Conservation (phyloP, 2,113 vertebrate genomes). For the Aldabrachelys gigantea region DNA sequence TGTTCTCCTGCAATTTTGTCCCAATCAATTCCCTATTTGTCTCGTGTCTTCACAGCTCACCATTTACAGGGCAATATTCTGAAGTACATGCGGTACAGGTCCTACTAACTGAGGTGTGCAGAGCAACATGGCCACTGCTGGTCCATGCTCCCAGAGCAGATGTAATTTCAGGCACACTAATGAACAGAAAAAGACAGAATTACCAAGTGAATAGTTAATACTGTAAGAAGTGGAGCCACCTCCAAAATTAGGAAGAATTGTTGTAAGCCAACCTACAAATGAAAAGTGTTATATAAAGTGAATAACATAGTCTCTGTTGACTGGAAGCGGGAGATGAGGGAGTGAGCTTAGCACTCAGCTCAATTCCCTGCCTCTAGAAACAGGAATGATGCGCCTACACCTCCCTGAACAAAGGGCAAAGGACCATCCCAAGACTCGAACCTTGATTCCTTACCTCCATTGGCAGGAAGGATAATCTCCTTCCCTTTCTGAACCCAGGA, state of each 20-base stretch:
- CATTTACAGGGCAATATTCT: not conserved
- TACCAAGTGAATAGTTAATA: not conserved
- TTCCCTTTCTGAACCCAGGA: not conserved
- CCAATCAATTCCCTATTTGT: not conserved
- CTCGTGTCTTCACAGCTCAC: not conserved
- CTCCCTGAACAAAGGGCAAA: not conserved
- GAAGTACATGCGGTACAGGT: not conserved
- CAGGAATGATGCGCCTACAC: not conserved
- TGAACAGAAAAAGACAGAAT: not conserved
- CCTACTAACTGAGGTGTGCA: not conserved
- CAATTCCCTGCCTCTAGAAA: not conserved
- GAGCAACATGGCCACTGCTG: not conserved
- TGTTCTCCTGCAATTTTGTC: too few species aligned
- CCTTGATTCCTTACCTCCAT: constrained; percentile 42
- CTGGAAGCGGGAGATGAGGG: not conserved
- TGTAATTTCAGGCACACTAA: not conserved
- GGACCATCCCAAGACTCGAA: not conserved
- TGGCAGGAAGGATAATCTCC: not conserved
- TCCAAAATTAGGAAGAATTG: not conserved
- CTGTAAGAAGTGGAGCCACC: not conserved
- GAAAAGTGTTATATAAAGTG: not conserved
- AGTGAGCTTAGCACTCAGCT: not conserved
- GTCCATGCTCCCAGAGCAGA: too few species aligned
- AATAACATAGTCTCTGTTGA: not conserved
- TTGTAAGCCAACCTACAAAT: not conserved